phyloP scores from a whole-genome alignment of 37 sponge, comb jelly and placozoan species.

The Spongilla lacustris region DNA sequence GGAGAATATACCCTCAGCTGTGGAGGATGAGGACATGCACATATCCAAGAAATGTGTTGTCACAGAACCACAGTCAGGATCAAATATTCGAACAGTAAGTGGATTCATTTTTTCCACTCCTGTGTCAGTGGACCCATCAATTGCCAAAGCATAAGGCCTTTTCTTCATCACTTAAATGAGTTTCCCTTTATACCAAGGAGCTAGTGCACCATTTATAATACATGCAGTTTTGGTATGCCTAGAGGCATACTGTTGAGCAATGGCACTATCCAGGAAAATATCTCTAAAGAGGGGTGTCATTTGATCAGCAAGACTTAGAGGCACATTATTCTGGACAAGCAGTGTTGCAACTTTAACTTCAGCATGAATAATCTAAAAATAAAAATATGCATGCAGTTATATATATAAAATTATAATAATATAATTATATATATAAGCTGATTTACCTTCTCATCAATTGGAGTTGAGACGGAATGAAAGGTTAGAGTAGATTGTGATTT shows the following conservation, averaged over 20 bases:
- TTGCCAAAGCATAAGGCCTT: constrained; percentile 26
- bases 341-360: too few species aligned
- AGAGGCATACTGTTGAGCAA: too few species aligned
- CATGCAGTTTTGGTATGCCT: too few species aligned
- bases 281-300: constrained; percentile 31
- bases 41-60: constrained; percentile 36
- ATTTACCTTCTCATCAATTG: too few species aligned
- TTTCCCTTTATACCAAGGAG: constrained; percentile 20
- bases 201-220: too few species aligned
- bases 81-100: constrained; percentile 37
- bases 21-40: constrained; percentile 46
- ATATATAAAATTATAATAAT: too few species aligned
- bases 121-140: constrained; percentile 46
- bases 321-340: constrained; percentile 46
- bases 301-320: constrained; percentile 38
- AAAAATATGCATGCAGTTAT: too few species aligned
- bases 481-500: too few species aligned
- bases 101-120: constrained; percentile 47
- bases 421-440: too few species aligned
- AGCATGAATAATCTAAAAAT: too few species aligned
- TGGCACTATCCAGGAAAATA: constrained; percentile 43
- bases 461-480: too few species aligned
- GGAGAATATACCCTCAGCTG: too few species aligned
- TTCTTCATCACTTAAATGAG: constrained; percentile 21
- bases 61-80: constrained; percentile 5